phyloP scores from a whole-genome alignment of 2,888 invertebrate genomes.

The Synanthedon vespiformis region DNA sequence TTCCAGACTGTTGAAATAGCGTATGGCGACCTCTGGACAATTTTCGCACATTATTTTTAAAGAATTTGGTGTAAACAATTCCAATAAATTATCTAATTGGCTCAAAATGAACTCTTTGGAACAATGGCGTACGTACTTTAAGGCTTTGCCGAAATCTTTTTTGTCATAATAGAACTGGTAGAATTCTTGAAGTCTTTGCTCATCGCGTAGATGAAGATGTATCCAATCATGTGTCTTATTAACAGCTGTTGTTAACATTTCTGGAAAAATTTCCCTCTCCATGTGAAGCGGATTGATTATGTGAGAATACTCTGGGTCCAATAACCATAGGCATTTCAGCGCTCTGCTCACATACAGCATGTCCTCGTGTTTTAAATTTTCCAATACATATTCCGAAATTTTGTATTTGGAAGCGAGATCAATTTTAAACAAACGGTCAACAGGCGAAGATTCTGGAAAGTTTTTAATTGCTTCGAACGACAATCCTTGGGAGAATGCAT shows the following conservation, averaged over 20 bases:
- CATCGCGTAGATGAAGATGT: conserved; percentile 21
- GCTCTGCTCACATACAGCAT: conserved; percentile 45
- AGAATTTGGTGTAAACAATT: not conserved
- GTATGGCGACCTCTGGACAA: not conserved
- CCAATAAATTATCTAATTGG: not conserved
- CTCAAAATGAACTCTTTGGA: not conserved
- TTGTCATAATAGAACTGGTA: conserved; percentile 27
- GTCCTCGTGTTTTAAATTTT: conserved; percentile 35
- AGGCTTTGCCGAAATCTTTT: conserved; percentile 19
- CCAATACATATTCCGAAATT: conserved; percentile 32
- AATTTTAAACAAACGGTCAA: conserved; percentile 45
- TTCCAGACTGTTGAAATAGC: not conserved
- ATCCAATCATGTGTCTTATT: conserved; percentile 38
- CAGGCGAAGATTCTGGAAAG: conserved; percentile 20
- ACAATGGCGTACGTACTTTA: conserved; percentile 24
- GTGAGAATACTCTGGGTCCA: conserved; percentile 19
- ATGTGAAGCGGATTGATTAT: conserved; percentile 37
- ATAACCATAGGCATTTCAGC: conserved; percentile 36
- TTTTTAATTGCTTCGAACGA: conserved; percentile 10
- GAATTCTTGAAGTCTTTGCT: conserved; percentile 27
- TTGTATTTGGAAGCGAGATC: conserved; percentile 33
- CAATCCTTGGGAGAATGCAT: conserved; percentile 10
- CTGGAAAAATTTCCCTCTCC: conserved; percentile 31
- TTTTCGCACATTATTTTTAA: not conserved
- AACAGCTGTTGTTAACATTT: conserved; percentile 35